Percentiles rank a stretch among this genome's conserved stretches.
phyloP scores from a whole-genome alignment of 2,888 invertebrate genomes.

The Paralinhomoeus sp. region DNA sequence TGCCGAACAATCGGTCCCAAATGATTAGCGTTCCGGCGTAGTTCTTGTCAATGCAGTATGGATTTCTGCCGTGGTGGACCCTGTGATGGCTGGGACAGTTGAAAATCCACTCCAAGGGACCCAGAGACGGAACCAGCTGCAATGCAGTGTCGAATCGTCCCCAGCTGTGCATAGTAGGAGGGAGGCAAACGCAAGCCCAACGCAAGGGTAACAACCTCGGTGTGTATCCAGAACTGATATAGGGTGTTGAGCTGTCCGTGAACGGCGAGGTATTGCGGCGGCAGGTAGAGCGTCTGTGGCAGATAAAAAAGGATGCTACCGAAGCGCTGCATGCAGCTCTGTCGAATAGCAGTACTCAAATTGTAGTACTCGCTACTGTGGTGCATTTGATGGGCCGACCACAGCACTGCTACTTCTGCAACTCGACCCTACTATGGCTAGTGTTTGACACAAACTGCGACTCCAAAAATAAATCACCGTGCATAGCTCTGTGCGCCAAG shows the following conservation, averaged over 20 bases:
- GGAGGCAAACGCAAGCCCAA: too few relatives aligned
- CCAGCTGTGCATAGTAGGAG: too few relatives aligned
- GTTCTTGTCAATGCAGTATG: constrained; percentile 73
- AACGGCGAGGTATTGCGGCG: constrained; percentile 38
- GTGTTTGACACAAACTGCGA: too few relatives aligned
- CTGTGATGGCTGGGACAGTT: constrained; percentile 75
- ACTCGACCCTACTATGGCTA: too few relatives aligned
- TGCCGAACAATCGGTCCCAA: constrained; percentile 40
- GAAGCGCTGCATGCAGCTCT: constrained; percentile 47
- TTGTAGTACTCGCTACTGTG: constrained; percentile 75
- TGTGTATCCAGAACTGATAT: constrained; percentile 83
- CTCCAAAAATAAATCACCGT: too few relatives aligned
- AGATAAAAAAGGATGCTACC: not conserved
- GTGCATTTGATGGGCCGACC: constrained; percentile 74
- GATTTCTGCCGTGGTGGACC: constrained; percentile 45
- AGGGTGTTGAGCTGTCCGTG: constrained; percentile 69
- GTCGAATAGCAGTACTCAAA: constrained; percentile 55
- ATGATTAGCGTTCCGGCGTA: constrained; percentile 71
- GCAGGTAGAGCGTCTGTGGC: not conserved
- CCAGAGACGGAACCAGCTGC: constrained; percentile 43
- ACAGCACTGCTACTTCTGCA: constrained; percentile 61
- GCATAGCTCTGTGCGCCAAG: not conserved
- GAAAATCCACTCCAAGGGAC: constrained; percentile 59
- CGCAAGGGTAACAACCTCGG: constrained; percentile 45
- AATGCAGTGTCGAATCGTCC: too few relatives aligned